Evolutionary conservation across 2,797 vertebrate species (phyloP).

Genomic region (Bryconaethiops microstoma): DNA sequence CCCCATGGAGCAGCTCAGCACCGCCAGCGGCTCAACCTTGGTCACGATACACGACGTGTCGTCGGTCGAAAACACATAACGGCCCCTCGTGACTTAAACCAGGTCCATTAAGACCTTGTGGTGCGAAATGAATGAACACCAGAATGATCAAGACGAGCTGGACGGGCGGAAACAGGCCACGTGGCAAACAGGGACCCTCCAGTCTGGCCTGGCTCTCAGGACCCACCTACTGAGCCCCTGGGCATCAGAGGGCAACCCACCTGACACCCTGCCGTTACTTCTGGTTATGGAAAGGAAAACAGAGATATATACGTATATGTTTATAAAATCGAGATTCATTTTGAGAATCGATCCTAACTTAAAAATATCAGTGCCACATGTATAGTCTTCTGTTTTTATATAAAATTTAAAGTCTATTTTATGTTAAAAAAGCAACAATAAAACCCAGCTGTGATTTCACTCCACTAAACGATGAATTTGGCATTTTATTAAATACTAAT

Average conservation of each 20-base stretch:
- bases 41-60: constrained; percentile 69
- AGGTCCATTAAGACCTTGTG: neutral
- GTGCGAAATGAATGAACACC: neutral
- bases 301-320: neutral
- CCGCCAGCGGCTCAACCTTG: constrained; percentile 67
- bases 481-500: too few relatives aligned
- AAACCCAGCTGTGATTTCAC: too few relatives aligned
- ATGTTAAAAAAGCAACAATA: too few relatives aligned
- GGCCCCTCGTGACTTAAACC: too few relatives aligned
- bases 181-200: neutral
- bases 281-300: neutral
- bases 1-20: constrained; percentile 68
- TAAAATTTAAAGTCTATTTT: neutral
- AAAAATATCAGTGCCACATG: neutral
- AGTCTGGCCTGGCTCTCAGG: neutral
- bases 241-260: neutral
- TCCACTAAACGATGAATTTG: too few relatives aligned
- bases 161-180: neutral
- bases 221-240: neutral
- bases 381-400: neutral
- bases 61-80: constrained; percentile 72
- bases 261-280: constrained; percentile 11
- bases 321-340: neutral
- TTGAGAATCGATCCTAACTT: neutral
- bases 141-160: constrained; percentile 5